Base-by-base conservation (phyloP, 1,140 invertebrate genomes). In the Scaptodrosophila lebanonensis region DNA sequence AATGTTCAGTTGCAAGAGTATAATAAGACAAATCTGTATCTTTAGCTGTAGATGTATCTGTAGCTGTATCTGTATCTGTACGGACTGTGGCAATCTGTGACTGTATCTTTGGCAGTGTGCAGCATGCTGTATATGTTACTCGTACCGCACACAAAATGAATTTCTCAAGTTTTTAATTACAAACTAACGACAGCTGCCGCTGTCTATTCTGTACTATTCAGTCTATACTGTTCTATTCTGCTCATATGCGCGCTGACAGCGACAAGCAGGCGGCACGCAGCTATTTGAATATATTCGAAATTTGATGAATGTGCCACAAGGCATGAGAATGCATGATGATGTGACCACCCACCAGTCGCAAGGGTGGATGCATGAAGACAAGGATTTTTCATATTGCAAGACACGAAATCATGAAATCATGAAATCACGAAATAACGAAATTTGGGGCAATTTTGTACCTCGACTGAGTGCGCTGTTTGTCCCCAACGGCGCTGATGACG, bases 131-230 rank as follows among this genome's bases (percentile, higher is more conserved):
- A n/a, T n/a, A n/a, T n/a, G n/a, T n/a, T n/a, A n/a, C n/a, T n/a
- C n/a, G n/a, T n/a, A 25, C 39, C 42, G 52, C 53, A 62, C 32
- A 45, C 45, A 39, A 68, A 73, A 62, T 77, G 77, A 73, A 77
- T 83, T 73, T 66, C 66, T 51, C 53, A 65, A 77, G 65, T 79
- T 83, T 83, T 83, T 83, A 83, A 83, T 83, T 83, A 83, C 79
- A 83, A 83, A 83, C 73, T 72, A 83, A 77, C 66, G 79, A 79
- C 79, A 83, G 79, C 79, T 83, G 79, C 79, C 56, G 79, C 68
- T 79, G 79, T 66, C 77, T 61, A 40, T 75, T 49, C 53, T 50
- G 54, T 51, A 40, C 44, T 43, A n/a, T n/a, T n/a, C n/a, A n/a
- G n/a, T n/a, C n/a, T n/a, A n/a, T n/a, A n/a, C n/a, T n/a, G n/a